Percentiles rank a stretch among this genome's conserved stretches.
Evolutionary conservation across 2,888 invertebrate species (phyloP).

Genomic region (Micropterix aruncella): DNA sequence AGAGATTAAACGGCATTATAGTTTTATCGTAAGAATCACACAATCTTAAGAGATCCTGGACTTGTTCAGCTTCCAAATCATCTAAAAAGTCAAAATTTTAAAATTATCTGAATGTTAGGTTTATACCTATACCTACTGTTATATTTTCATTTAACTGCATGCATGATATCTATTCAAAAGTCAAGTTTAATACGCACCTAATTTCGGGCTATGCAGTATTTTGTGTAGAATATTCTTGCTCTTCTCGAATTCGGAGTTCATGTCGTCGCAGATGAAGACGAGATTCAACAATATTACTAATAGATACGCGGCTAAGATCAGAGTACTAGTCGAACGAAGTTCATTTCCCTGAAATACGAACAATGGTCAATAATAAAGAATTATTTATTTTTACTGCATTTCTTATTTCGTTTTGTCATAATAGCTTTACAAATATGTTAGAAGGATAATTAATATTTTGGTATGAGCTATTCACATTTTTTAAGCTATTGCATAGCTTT

Average conservation of each 20-base stretch:
- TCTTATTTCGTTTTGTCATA: too few relatives aligned
- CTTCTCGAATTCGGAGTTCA: background rate
- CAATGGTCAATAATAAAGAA: too few relatives aligned
- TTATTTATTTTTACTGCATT: too few relatives aligned
- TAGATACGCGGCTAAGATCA: background rate
- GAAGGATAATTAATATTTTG: too few relatives aligned
- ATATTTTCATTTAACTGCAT: too few relatives aligned
- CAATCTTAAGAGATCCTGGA: background rate
- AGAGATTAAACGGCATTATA: background rate
- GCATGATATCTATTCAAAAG: too few relatives aligned
- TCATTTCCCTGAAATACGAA: background rate
- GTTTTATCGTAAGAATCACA: background rate
- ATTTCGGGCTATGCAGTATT: background rate
- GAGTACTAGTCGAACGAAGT: background rate
- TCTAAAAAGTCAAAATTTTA: background rate
- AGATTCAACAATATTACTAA: background rate
- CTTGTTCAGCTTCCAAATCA: background rate
- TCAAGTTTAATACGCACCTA: background rate
- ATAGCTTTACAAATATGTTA: too few relatives aligned
- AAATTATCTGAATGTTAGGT: too few relatives aligned
- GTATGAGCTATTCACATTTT: too few relatives aligned
- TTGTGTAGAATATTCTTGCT: background rate
- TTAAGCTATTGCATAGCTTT: too few relatives aligned
- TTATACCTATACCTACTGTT: too few relatives aligned
- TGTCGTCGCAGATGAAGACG: background rate